Conservation (phyloP, 2,113 vertebrate genomes). For the Psittacara wagleri region DNA sequence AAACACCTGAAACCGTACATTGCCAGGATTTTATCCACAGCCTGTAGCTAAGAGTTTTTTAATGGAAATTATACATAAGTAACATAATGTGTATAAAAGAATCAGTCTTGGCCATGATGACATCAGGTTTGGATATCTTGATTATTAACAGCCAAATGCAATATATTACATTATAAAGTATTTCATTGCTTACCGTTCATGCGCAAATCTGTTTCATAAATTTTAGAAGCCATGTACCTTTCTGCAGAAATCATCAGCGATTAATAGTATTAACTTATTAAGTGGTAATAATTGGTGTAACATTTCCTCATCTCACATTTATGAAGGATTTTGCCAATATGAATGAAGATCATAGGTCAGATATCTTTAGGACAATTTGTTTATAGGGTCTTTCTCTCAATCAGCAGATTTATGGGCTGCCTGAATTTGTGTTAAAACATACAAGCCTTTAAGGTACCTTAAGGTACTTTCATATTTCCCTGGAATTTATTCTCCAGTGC, state of each 20-base stretch:
- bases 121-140: not conserved
- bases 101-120: not conserved
- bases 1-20: not conserved
- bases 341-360: not conserved
- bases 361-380: not conserved
- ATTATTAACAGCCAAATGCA: not conserved
- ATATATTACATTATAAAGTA: not conserved
- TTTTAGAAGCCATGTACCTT: not conserved
- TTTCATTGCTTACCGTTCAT: not conserved
- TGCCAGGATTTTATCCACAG: not conserved
- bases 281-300: not conserved
- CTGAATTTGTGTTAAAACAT: not conserved
- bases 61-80: not conserved
- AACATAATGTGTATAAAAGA: not conserved
- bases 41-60: not conserved
- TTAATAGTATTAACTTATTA: not conserved
- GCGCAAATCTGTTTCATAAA: not conserved
- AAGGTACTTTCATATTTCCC: not conserved
- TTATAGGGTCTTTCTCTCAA: not conserved
- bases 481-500: not conserved
- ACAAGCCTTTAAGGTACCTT: not conserved
- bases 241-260: not conserved
- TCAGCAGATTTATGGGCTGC: not conserved
- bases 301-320: not conserved
- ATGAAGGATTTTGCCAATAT: not conserved